Evolutionary conservation across 1,140 invertebrate genomes (phyloP).

Genomic region (Pinna nobilis): DNA sequence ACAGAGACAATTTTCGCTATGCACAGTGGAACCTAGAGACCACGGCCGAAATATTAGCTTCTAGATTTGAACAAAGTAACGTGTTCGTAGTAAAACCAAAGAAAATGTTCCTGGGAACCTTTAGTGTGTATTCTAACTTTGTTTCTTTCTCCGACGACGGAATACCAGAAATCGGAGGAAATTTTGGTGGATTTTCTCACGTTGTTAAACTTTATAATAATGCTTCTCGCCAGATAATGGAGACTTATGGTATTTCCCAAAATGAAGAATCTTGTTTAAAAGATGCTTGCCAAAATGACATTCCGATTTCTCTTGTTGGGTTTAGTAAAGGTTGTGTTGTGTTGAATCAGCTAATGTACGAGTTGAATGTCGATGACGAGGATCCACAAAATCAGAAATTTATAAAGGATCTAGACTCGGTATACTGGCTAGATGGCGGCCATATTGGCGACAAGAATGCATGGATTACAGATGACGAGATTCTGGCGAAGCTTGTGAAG

Average conservation of each 20-base stretch:
- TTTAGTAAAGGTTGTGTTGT: slow-evolving; percentile 96
- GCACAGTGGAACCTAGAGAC: slow-evolving; percentile 86
- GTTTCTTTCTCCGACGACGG: slow-evolving; percentile 83
- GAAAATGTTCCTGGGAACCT: slow-evolving; percentile 87
- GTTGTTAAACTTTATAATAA: slow-evolving; percentile 75
- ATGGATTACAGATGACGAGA: slow-evolving; percentile 85
- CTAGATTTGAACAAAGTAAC: slow-evolving; percentile 82
- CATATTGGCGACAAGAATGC: slow-evolving; percentile 86
- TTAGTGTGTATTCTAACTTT: slow-evolving; percentile 92
- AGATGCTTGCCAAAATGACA: background rate
- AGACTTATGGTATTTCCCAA: background rate
- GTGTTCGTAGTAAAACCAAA: slow-evolving; percentile 84
- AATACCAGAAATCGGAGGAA: slow-evolving; percentile 77
- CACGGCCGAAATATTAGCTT: slow-evolving; percentile 81
- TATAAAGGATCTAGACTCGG: slow-evolving; percentile 75
- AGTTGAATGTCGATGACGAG: slow-evolving; percentile 78
- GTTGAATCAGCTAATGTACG: slow-evolving; percentile 91
- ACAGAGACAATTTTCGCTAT: slow-evolving; percentile 84
- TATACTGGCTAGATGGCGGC: slow-evolving; percentile 92
- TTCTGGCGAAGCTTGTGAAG: slow-evolving; percentile 82
- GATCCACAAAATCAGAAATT: slow-evolving; percentile 48
- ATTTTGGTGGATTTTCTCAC: slow-evolving; percentile 73
- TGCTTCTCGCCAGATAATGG: slow-evolving; percentile 22
- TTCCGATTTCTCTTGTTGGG: slow-evolving; percentile 77
- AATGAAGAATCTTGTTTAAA: background rate